Evolutionary conservation across 2,888 invertebrate genomes (phyloP).

Genomic region (Boloria selene): DNA sequence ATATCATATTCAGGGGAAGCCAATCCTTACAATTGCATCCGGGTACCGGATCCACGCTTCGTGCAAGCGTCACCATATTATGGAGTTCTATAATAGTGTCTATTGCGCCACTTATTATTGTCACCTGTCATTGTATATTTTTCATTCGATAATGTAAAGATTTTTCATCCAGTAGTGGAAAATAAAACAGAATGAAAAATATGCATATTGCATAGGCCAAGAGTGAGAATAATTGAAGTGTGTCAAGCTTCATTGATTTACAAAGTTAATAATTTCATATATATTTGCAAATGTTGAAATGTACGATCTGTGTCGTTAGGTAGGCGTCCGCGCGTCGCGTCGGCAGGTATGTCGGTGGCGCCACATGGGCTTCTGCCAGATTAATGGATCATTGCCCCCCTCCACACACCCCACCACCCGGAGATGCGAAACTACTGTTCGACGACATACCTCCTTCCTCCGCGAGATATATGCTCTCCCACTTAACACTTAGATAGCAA

Average conservation of each 20-base stretch:
- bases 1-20: constrained; percentile 51
- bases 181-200: not conserved
- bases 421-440: constrained; percentile 75
- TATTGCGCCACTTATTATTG: too few relatives aligned
- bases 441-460: constrained; percentile 69
- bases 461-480: constrained; percentile 65
- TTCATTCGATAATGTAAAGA: not conserved
- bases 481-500: constrained; percentile 58
- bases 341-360: constrained; percentile 84
- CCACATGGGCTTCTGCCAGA: constrained; percentile 91
- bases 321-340: constrained; percentile 80
- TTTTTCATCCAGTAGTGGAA: too few relatives aligned
- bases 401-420: constrained; percentile 80
- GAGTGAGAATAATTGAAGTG: not conserved
- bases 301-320: constrained; percentile 72
- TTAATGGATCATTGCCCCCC: constrained; percentile 92
- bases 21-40: constrained; percentile 70
- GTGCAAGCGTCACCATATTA: constrained; percentile 40
- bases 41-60: constrained; percentile 50
- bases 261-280: constrained; percentile 44
- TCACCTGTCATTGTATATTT: too few relatives aligned
- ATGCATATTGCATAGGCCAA: not conserved
- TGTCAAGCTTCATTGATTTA: constrained; percentile 16
- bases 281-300: constrained; percentile 61
- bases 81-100: not conserved